Evolutionary conservation across 2,797 vertebrate species (phyloP), one percentile per base, ranked within the genome.

Genomic region (Lepilemur septentrionalis): DNA sequence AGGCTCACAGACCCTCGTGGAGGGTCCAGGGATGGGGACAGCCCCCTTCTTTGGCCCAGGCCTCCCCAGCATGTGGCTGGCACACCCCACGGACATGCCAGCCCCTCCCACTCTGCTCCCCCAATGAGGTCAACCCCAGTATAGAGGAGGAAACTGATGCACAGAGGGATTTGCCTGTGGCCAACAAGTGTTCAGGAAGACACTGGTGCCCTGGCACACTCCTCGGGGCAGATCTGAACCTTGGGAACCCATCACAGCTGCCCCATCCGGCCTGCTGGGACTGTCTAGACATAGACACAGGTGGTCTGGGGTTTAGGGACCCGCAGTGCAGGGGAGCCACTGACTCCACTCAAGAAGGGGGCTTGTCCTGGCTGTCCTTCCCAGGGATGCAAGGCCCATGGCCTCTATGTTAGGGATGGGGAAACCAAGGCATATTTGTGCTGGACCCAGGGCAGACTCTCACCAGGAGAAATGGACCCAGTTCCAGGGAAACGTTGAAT

Each of bases 181-280:
- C 63, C 52, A 1, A 59, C 46, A 48, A 32, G n/a, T 5, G 50
- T 14, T 17, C 30, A 20, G 32, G 78, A 14, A 25, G 67, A 18
- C n/a, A 0, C 41, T 22, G 70, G 30, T 5, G 52, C 46, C 41
- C 48, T 22, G n/a, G 22, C 38, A 13, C 20, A 10, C 0, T 0
- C 2, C 8, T 22, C 38, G 18, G 25, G 48, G 8, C 11, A 0
- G 23, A 1, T 3, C 32, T 7, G 13, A 1, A 18, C 9, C 32
- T 6, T 48, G 5, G 0, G 13, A 12, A 2, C 17, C 38, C 6
- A 12, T 7, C 46, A 0, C 11, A 0, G 23, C 4, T 1, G 2
- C 23, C 50, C 55, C 3, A 4, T 10, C 9, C 18, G 0, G 5
- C 8, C 59, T 20, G 8, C n/a, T n/a, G 28, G 80, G 55, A 20